Base-by-base conservation (phyloP, 64 coral and sea anemone species). In the Pachyseris speciosa region DNA sequence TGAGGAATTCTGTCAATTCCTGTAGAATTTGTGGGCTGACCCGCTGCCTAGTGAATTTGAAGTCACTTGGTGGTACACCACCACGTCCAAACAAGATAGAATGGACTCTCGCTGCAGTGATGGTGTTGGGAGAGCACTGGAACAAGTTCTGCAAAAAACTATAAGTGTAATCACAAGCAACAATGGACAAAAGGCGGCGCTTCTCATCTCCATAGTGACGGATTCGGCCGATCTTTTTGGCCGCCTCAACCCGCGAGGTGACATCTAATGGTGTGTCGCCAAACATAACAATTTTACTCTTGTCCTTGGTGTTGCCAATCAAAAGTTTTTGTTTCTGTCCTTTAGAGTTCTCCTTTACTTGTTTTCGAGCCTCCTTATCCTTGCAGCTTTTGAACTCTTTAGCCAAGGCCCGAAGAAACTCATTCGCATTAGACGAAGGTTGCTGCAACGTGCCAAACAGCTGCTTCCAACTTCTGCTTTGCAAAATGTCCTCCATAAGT, bases 81-180 rank as follows among this genome's bases (percentile, higher is more conserved):
- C 74, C 87, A 31, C 57, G 61, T 3, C 87, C 59, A 80, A 90
- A 90, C 60, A 90, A 24, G 20, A 48, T 78, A 16, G 9, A 37
- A 67, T 90, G 87, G 0, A 90, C 58, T 66, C 63, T 90, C 1
- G 87, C 73, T 48, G 87, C 57, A 29, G 73, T 90, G 2, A 90
- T 66, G 20, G 87, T 90, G n/a, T n/a, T 79, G 25, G 77, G 65
- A 15, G 72, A 40, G 44, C 87, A 90, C 17, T 41, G 13, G 19
- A 79, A 90, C 28, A 27, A 64, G 9, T 30, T 69, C 7, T 43
- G 29, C 12, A 80, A 30, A 0, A 36, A 15, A 11, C 9, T 65
- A 15, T 79, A 36, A 12, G 55, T 13, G 47, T 45, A 79, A 12
- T 78, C 59, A 20, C 20, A 26, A 0, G 87, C 87, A 3, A 90